Percentiles rank a stretch among this genome's conserved stretches.
phyloP scores from a whole-genome alignment of 2,113 vertebrate genomes.

The Marmota monax region DNA sequence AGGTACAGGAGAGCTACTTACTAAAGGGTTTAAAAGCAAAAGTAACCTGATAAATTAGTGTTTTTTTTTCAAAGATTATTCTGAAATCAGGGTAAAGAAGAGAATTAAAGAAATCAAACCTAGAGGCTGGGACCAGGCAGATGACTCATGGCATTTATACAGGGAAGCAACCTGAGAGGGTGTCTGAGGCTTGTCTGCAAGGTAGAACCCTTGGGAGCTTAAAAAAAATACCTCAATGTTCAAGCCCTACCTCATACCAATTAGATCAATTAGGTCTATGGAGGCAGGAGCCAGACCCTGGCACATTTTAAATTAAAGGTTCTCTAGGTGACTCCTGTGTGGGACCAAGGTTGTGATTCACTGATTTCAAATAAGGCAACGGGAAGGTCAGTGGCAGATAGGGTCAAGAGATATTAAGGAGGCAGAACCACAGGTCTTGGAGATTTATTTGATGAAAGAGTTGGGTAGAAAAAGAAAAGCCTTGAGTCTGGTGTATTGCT shows the following conservation, averaged over 20 bases:
- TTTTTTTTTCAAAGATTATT: constrained; percentile 28
- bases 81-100: neutral
- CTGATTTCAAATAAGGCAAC: neutral
- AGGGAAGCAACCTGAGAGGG: neutral
- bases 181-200: neutral
- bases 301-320: neutral
- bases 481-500: neutral
- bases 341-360: neutral
- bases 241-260: neutral
- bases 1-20: neutral
- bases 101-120: neutral
- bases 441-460: neutral
- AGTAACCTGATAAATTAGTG: neutral
- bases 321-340: neutral
- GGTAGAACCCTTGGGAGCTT: neutral
- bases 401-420: neutral
- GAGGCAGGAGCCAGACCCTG: neutral
- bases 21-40: neutral
- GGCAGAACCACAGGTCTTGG: neutral
- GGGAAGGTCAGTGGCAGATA: neutral
- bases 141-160: neutral
- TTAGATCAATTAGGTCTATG: neutral
- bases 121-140: neutral
- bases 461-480: neutral
- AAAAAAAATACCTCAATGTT: neutral